Conservation (phyloP, 2,113 vertebrate genomes). For the Semicossyphus pulcher region DNA sequence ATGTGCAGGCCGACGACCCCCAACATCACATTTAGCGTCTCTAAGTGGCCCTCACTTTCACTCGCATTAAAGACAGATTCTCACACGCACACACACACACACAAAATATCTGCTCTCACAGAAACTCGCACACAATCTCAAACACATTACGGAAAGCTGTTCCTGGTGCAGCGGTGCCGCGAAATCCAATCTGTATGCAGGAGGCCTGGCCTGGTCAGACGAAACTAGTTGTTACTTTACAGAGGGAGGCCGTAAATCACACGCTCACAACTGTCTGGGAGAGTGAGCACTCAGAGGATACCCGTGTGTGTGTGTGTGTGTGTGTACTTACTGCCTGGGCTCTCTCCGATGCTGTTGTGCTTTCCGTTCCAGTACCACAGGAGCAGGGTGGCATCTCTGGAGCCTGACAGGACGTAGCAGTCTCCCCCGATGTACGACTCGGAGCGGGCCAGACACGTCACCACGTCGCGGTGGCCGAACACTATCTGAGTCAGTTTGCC, state of each 20-base stretch:
- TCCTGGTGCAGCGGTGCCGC: slow-evolving; percentile 58
- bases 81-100: slow-evolving; percentile 24
- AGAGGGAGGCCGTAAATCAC: slow-evolving; percentile 79
- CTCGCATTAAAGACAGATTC: slow-evolving; percentile 75
- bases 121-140: slow-evolving; percentile 58
- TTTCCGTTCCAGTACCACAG: slow-evolving; percentile 99
- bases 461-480: slow-evolving; percentile 97
- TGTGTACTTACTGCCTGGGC: slow-evolving; percentile 86
- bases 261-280: slow-evolving; percentile 66
- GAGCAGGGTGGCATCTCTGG: slow-evolving; percentile 95
- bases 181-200: slow-evolving; percentile 83
- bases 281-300: slow-evolving; percentile 49
- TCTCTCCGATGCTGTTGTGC: slow-evolving; percentile 91
- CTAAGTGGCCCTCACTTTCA: slow-evolving; percentile 82
- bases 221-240: slow-evolving; percentile 82
- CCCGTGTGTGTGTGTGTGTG: slow-evolving; percentile 17
- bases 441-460: slow-evolving; percentile 93
- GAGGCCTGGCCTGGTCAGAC: slow-evolving; percentile 78
- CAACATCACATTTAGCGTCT: slow-evolving; percentile 75
- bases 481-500: slow-evolving; percentile 97
- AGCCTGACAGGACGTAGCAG: slow-evolving; percentile 96
- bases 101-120: slow-evolving; percentile 40
- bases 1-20: slow-evolving; percentile 71
- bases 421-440: slow-evolving; percentile 98
- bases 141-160: slow-evolving; percentile 62